A percentile compares a stretch with the other conserved stretches of the same genome.
Evolutionary conservation across 2,888 invertebrate species (phyloP).

Genomic region (Brachynemurus nebulosus): DNA sequence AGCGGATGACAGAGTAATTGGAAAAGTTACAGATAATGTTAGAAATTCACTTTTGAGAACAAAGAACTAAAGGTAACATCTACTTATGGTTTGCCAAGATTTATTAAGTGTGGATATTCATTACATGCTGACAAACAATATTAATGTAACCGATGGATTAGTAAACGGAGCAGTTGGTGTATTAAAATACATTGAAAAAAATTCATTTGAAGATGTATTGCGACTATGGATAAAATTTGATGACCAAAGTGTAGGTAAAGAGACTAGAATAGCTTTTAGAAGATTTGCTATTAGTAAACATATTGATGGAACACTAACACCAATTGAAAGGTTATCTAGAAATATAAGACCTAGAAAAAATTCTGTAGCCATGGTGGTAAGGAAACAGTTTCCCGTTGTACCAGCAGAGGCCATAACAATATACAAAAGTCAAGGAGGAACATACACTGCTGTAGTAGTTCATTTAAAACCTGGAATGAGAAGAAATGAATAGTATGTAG

Average conservation of each 20-base stretch:
- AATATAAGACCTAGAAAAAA: constrained; percentile 4
- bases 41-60: neutral
- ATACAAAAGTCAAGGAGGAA: constrained; percentile 16
- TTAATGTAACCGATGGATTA: constrained; percentile 10
- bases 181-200: constrained; percentile 7
- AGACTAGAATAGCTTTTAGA: neutral
- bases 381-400: constrained; percentile 16
- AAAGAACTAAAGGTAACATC: neutral
- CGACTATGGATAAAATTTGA: too few species aligned
- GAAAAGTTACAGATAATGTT: neutral
- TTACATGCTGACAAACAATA: constrained; percentile 19
- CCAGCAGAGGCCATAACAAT: constrained; percentile 16
- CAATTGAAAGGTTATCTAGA: neutral
- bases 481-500: neutral
- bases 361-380: neutral
- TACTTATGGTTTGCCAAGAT: constrained; percentile 13
- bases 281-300: neutral
- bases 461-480: neutral
- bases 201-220: too few species aligned
- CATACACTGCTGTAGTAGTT: constrained; percentile 9
- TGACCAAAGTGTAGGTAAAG: constrained; percentile 5
- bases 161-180: constrained; percentile 20
- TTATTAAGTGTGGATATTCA: constrained; percentile 17
- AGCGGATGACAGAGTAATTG: constrained; percentile 4
- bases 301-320: neutral